phyloP scores from a whole-genome alignment of 2,797 vertebrate genomes.

The Mormyrops boulengeri region DNA sequence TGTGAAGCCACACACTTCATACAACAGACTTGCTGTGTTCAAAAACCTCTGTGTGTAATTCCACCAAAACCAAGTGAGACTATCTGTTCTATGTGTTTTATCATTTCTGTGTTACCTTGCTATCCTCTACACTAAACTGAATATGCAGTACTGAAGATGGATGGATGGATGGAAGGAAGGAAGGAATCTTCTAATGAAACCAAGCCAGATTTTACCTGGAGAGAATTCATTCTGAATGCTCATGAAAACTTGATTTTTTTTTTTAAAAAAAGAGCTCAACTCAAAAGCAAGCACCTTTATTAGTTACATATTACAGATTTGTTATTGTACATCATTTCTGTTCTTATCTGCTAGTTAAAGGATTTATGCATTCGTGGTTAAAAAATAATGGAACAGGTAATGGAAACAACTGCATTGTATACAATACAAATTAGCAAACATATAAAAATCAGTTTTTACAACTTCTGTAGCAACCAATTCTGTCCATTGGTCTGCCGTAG shows the following conservation, averaged over 20 bases:
- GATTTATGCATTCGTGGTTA: conserved; percentile 77
- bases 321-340: conserved; percentile 64
- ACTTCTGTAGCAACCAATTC: conserved; percentile 82
- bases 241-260: neutral
- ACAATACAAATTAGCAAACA: conserved; percentile 87
- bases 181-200: neutral
- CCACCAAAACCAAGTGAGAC: neutral
- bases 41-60: neutral
- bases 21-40: neutral
- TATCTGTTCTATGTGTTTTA: neutral
- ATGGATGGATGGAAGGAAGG: neutral
- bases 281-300: conserved; percentile 76
- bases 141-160: neutral
- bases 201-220: neutral
- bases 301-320: conserved; percentile 67
- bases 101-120: neutral
- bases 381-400: conserved; percentile 79
- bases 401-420: conserved; percentile 84
- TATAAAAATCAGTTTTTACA: conserved; percentile 89
- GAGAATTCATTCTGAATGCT: neutral
- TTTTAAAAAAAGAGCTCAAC: conserved; percentile 41
- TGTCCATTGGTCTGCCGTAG: conserved; percentile 83
- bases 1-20: neutral
- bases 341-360: conserved; percentile 52
- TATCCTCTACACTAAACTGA: neutral